A percentile compares a stretch with the other conserved stretches of the same genome.
phyloP scores from a whole-genome alignment of 2,888 invertebrate genomes.

The Drosophila putrida region DNA sequence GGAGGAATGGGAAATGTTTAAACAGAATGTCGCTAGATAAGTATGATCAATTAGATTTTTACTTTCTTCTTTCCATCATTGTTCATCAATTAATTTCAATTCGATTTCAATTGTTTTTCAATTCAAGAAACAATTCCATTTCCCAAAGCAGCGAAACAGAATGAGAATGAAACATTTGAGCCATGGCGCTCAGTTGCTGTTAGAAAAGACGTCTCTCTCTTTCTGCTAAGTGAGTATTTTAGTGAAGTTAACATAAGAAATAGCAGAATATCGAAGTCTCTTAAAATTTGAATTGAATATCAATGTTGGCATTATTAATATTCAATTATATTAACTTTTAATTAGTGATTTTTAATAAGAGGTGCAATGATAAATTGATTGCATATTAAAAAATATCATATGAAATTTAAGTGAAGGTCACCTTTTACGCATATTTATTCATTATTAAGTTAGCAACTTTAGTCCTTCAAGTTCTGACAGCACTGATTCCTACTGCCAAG shows the following conservation, averaged over 20 bases:
- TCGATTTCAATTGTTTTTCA: constrained; percentile 54
- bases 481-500: no score
- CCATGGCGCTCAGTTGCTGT: constrained; percentile 30
- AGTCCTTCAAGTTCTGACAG: no score
- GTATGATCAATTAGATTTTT: constrained; percentile 6
- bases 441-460: no score
- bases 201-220: constrained; percentile 14
- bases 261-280: constrained; percentile 3
- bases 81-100: constrained; percentile 59
- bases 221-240: constrained; percentile 27
- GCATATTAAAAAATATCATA: no score
- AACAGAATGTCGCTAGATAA: constrained; percentile 8
- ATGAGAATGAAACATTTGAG: constrained; percentile 53
- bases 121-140: constrained; percentile 21
- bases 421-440: no score
- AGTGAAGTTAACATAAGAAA: not conserved
- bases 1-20: not conserved
- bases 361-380: no score
- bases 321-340: not conserved
- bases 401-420: no score
- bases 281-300: constrained; percentile 3
- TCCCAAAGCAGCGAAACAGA: constrained; percentile 23
- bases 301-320: not conserved
- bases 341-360: no score
- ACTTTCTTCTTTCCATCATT: constrained; percentile 14